Evolutionary conservation across 2,797 vertebrate genomes (phyloP).

Genomic region (Cossypha dichroa): DNA sequence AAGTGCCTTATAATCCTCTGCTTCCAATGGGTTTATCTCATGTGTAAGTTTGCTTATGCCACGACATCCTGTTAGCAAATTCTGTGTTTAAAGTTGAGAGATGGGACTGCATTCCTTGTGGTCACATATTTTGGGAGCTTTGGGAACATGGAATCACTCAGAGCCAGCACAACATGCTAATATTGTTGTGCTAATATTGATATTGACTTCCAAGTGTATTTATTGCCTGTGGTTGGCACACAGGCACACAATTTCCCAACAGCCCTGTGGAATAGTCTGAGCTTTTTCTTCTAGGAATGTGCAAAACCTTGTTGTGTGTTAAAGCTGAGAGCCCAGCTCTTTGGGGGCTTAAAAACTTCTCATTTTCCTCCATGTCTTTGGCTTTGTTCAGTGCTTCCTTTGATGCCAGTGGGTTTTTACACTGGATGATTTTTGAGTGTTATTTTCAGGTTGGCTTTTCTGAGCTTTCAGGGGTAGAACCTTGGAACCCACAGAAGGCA

Average conservation of each 20-base stretch:
- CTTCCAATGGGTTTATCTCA: background rate
- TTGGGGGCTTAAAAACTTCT: background rate
- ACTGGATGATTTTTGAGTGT: background rate
- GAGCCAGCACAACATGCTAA: fast-evolving
- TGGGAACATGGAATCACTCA: background rate
- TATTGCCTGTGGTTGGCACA: background rate
- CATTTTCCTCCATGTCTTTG: background rate
- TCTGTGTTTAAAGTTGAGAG: background rate
- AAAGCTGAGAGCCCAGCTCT: background rate
- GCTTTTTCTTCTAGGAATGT: background rate
- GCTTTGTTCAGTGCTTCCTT: background rate
- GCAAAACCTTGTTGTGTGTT: background rate
- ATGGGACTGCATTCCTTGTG: background rate
- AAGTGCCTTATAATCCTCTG: background rate
- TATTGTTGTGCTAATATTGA: background rate
- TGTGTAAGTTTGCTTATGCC: fast-evolving
- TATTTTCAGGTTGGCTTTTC: background rate
- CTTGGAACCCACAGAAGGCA: background rate
- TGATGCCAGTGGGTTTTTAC: background rate
- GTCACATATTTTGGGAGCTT: background rate
- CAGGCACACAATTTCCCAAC: fast-evolving
- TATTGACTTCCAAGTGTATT: background rate
- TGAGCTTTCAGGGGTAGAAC: background rate
- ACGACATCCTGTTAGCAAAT: fast-evolving
- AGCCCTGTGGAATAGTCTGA: fast-evolving